Conservation (phyloP, 2,888 invertebrate species). For the Hypena proboscidalis region DNA sequence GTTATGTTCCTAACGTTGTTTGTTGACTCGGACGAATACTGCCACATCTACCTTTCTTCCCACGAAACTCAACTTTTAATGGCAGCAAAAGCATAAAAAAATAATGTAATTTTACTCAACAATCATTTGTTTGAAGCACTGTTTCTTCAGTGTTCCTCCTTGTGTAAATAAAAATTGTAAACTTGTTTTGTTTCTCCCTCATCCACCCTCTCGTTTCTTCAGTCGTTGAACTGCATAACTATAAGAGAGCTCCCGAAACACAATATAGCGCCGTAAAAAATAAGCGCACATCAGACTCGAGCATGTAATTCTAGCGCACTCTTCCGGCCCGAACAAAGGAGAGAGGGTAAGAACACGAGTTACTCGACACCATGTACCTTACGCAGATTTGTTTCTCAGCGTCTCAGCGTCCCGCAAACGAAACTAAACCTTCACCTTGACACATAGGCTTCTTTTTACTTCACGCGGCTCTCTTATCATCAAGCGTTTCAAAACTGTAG, state of each 20-base stretch:
- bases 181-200: constrained; percentile 74
- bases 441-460: constrained; percentile 63
- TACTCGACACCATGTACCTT: constrained; percentile 84
- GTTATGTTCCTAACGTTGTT: constrained; percentile 50
- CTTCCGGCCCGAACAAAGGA: constrained; percentile 85
- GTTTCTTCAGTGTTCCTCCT: constrained; percentile 50
- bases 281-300: constrained; percentile 85
- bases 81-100: constrained; percentile 5
- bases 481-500: constrained; percentile 66
- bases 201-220: constrained; percentile 77
- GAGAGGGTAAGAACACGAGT: constrained; percentile 86
- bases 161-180: constrained; percentile 65
- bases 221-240: constrained; percentile 83
- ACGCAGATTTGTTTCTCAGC: constrained; percentile 84
- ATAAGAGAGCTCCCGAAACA: constrained; percentile 76
- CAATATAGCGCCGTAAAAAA: constrained; percentile 84
- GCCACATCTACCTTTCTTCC: constrained; percentile 14
- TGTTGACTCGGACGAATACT: constrained; percentile 47
- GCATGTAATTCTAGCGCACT: constrained; percentile 86
- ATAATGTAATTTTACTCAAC: constrained; percentile 14
- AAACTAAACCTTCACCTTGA: constrained; percentile 66
- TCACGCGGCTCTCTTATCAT: constrained; percentile 52
- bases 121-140: constrained; percentile 39
- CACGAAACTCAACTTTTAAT: constrained; percentile 10
- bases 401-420: constrained; percentile 53